Conservation (phyloP, 1,140 invertebrate genomes). For the Bombus affinis region DNA sequence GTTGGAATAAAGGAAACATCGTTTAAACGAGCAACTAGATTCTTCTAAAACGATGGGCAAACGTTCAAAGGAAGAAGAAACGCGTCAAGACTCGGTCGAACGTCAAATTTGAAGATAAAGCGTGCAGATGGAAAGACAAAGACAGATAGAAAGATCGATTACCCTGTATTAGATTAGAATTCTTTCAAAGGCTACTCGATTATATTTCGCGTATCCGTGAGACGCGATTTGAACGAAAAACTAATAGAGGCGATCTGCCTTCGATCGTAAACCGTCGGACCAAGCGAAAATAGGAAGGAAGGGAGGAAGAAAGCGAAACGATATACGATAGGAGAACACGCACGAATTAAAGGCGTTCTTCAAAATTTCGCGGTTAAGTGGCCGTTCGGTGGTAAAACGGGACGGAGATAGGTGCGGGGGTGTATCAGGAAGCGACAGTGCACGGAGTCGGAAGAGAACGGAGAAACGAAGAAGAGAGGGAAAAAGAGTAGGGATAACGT, state of each 20-base stretch:
- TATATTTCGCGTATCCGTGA: no score
- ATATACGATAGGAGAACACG: neutral
- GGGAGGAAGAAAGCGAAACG: neutral
- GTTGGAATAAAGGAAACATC: neutral
- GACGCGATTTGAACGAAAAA: no score
- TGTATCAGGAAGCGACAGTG: neutral
- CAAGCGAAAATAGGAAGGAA: no score
- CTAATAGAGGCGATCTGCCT: no score
- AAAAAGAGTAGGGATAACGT: conserved; percentile 8
- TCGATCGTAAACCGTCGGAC: neutral
- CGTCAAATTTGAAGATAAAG: neutral
- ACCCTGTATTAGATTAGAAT: neutral
- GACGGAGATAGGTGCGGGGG: neutral
- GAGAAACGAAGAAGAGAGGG: neutral
- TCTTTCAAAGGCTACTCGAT: neutral
- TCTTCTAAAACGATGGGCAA: neutral
- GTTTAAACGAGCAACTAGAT: neutral
- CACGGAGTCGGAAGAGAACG: neutral
- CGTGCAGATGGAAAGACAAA: neutral
- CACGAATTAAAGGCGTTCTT: neutral
- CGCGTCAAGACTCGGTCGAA: neutral
- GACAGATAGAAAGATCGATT: conserved; percentile 2
- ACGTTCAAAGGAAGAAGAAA: neutral
- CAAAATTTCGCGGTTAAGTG: conserved; percentile 44
- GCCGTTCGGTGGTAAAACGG: neutral